Evolutionary conservation across 2,113 vertebrate species (phyloP).

Genomic region (Mormoops blainvillei): DNA sequence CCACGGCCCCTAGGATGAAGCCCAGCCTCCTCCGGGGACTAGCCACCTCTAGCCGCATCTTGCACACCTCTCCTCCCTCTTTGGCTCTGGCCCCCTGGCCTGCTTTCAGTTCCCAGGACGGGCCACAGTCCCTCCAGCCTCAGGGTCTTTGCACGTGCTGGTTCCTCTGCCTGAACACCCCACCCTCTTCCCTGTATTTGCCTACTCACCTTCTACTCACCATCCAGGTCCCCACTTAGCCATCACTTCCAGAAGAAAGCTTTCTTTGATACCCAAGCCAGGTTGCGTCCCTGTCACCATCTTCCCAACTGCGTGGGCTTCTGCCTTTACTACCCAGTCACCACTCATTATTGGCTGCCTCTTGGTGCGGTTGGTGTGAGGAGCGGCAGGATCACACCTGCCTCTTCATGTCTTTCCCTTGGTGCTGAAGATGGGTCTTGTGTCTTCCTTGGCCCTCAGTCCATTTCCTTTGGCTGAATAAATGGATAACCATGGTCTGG

Average conservation of each 20-base stretch:
- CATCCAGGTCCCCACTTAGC: not conserved
- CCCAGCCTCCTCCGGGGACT: not conserved
- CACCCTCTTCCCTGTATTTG: not conserved
- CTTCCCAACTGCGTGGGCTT: not conserved
- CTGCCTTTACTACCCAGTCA: not conserved
- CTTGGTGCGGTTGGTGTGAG: not conserved
- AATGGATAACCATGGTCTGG: not conserved
- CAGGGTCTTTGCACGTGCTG: not conserved
- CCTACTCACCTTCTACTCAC: not conserved
- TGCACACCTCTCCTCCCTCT: not conserved
- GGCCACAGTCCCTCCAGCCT: not conserved
- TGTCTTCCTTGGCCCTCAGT: not conserved
- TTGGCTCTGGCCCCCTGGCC: not conserved
- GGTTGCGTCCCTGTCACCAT: not conserved
- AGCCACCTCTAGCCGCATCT: not conserved
- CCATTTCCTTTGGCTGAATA: not conserved
- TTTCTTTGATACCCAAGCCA: not conserved
- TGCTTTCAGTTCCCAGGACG: constrained; percentile 2
- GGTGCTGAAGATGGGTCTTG: not conserved
- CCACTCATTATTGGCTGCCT: not conserved
- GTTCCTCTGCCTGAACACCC: not conserved
- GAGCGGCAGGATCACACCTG: not conserved
- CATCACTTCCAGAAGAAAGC: not conserved
- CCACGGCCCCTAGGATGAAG: not conserved
- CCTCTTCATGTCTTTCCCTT: not conserved